Percentiles rank a stretch among this genome's conserved stretches.
phyloP scores from a whole-genome alignment of 2,113 vertebrate species.

The Tragulus kanchil region DNA sequence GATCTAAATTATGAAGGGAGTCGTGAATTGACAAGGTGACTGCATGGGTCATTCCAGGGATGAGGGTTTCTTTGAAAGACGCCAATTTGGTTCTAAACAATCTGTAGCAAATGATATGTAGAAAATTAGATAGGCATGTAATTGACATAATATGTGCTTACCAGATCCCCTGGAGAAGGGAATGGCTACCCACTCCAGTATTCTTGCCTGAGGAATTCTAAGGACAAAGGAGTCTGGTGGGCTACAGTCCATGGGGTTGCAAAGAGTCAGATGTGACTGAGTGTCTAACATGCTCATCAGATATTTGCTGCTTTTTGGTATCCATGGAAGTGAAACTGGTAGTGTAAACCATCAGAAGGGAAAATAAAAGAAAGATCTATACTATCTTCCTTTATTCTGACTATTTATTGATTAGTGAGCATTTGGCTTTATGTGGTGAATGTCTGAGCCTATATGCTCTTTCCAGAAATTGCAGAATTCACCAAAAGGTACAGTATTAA shows the following conservation, averaged over 20 bases:
- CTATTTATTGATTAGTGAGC: not conserved
- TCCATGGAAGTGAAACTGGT: not conserved
- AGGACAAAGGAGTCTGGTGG: no score
- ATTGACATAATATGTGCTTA: not conserved
- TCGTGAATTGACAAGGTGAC: not conserved
- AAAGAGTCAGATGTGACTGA: no score
- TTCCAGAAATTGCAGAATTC: not conserved
- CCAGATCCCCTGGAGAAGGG: no score
- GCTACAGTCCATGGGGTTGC: no score
- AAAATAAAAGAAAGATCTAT: not conserved
- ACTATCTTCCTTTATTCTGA: not conserved
- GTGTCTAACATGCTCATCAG: not conserved
- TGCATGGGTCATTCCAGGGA: not conserved
- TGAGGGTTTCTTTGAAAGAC: not conserved
- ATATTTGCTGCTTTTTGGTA: not conserved
- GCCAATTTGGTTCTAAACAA: not conserved
- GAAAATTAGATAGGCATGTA: not conserved
- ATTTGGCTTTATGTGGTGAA: not conserved
- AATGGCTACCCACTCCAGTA: no score
- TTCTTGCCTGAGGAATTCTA: no score
- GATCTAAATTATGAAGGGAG: not conserved
- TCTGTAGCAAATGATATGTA: not conserved
- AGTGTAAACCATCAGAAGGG: not conserved
- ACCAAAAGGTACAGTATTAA: not conserved
- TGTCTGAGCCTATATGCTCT: not conserved